These are phyloP conservation scores for Lutjanus campechanus DNA, from an alignment of 2,797 vertebrate species.

Conservation along the genomic window DNA sequence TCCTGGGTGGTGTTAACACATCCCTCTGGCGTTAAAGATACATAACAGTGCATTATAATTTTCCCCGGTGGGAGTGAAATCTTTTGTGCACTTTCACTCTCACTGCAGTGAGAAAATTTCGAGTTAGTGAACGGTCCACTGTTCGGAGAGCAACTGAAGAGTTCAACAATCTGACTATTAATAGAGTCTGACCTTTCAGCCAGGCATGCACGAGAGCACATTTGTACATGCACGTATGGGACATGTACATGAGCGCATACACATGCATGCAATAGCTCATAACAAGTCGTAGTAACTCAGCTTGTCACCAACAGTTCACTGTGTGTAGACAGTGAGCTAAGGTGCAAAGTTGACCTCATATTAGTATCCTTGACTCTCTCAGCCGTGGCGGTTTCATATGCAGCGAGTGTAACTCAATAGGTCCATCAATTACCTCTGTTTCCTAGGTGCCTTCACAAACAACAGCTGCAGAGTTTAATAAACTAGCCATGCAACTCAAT, in stretches of 20 bases:
- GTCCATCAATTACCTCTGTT: slow-evolving; percentile 86
- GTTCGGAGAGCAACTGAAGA: slow-evolving; percentile 25
- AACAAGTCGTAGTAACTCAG: slow-evolving; percentile 46
- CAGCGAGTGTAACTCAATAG: slow-evolving; percentile 84
- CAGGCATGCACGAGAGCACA: slow-evolving; percentile 11
- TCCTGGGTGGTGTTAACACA: background rate
- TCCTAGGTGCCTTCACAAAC: slow-evolving; percentile 86
- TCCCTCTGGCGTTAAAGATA: slow-evolving; percentile 2
- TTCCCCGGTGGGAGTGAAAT: background rate
- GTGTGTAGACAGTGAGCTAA: slow-evolving; percentile 42
- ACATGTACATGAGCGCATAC: background rate
- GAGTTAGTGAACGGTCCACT: background rate
- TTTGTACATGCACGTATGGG: slow-evolving; percentile 5
- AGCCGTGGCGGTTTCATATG: slow-evolving; percentile 66
- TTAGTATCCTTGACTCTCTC: slow-evolving; percentile 74
- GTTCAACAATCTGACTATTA: slow-evolving; percentile 54
- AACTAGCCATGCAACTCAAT: slow-evolving; percentile 71
- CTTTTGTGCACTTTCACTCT: background rate
- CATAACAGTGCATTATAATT: background rate
- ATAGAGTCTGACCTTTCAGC: slow-evolving; percentile 67
- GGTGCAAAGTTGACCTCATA: slow-evolving; percentile 55
- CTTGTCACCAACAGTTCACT: slow-evolving; percentile 40
- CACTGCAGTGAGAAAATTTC: background rate
- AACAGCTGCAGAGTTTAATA: slow-evolving; percentile 89
- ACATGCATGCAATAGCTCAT: slow-evolving; percentile 39